phyloP scores from a whole-genome alignment of 2,113 vertebrate genomes.

The Lepus europaeus region DNA sequence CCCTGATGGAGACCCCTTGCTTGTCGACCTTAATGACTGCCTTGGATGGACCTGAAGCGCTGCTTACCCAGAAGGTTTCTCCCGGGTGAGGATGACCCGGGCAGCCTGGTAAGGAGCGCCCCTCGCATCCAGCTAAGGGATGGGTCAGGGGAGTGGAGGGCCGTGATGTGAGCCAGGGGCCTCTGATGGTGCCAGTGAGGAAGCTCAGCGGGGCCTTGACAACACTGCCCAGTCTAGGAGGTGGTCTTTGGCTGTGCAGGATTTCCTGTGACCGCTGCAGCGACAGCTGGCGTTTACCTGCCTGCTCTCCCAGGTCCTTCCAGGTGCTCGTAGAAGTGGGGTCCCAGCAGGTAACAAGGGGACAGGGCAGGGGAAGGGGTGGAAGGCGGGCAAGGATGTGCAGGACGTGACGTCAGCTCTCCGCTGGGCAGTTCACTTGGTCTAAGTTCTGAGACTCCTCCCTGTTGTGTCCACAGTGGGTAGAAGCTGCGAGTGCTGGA shows the following conservation, averaged over 20 bases:
- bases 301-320: background rate
- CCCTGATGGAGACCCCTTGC: background rate
- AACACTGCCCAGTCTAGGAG: background rate
- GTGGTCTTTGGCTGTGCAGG: background rate
- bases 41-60: background rate
- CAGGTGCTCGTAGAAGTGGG: background rate
- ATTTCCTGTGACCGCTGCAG: background rate
- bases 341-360: background rate
- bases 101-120: background rate
- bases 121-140: too few species aligned
- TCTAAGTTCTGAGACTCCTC: too few species aligned
- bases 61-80: background rate
- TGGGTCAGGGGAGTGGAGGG: too few species aligned
- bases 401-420: too few species aligned
- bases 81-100: slow-evolving; percentile 5
- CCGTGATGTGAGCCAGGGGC: accelerated
- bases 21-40: background rate
- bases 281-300: background rate
- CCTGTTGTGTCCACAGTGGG: too few species aligned
- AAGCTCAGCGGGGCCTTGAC: background rate
- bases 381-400: too few species aligned
- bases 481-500: too few species aligned
- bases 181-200: background rate
- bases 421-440: too few species aligned
- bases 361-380: background rate